phyloP scores from a whole-genome alignment of 2,113 vertebrate genomes.

The Gymnocephalus cernua region DNA sequence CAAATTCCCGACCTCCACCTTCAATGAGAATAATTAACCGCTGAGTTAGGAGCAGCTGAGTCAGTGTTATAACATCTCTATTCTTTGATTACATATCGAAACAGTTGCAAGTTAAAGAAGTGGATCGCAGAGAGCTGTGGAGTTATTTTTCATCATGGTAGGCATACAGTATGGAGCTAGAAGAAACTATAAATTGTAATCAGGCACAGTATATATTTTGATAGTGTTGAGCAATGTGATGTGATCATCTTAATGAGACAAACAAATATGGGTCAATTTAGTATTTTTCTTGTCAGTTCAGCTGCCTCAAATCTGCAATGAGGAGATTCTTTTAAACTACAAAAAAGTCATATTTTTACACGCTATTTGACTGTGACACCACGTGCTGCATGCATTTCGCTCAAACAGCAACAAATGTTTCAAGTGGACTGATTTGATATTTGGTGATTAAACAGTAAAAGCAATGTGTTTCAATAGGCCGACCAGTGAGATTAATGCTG shows the following conservation, averaged over 20 bases:
- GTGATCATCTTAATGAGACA: slow-evolving; percentile 1
- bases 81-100: slow-evolving; percentile 23
- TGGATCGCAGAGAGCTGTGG: not conserved
- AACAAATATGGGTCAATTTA: not conserved
- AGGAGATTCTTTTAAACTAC: not conserved
- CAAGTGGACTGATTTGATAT: not conserved
- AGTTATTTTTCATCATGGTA: slow-evolving; percentile 17
- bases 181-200: not conserved
- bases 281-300: not conserved
- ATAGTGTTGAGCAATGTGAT: not conserved
- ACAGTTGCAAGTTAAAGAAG: slow-evolving; percentile 11
- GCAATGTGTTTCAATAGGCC: not conserved
- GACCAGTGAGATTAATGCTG: not conserved
- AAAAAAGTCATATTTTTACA: not conserved
- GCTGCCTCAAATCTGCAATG: not conserved
- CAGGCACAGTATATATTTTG: not conserved
- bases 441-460: not conserved
- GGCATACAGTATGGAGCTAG: not conserved
- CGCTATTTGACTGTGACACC: not conserved
- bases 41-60: slow-evolving; percentile 32
- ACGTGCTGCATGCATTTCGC: not conserved
- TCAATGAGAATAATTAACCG: slow-evolving; percentile 57
- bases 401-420: not conserved
- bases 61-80: slow-evolving; percentile 29
- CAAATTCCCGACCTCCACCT: slow-evolving; percentile 45